Base-by-base conservation (phyloP, 1,140 invertebrate species). In the Linepithema humile region DNA sequence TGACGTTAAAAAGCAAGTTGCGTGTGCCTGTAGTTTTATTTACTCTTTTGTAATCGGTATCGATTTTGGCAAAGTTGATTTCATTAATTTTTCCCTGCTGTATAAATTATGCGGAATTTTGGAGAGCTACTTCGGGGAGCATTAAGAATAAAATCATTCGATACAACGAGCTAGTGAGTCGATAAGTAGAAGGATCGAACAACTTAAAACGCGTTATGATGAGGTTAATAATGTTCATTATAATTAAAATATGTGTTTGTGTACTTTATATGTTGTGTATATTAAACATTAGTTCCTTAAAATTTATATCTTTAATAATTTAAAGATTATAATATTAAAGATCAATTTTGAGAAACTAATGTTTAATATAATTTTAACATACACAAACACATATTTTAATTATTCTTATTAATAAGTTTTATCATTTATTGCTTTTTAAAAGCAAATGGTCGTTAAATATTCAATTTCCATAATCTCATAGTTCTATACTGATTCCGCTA, bases 401-500 rank as follows among this genome's bases (percentile, higher is more conserved):
- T n/a, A n/a, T n/a, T n/a, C n/a, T n/a, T n/a, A n/a, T n/a, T n/a
- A n/a, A n/a, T n/a, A n/a, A n/a, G n/a, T n/a, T n/a, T n/a, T n/a
- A n/a, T n/a, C n/a, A n/a, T n/a, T n/a, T n/a, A n/a, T n/a, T n/a
- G n/a, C n/a, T n/a, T n/a, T n/a, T n/a, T n/a, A n/a, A n/a, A n/a
- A n/a, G n/a, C n/a, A n/a, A 35, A 32, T 53, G 23, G 20, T 26
- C 69, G 45, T 85, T 88, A 73, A 88, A 91, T 82, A 82, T 85
- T 85, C 85, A 80, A 90, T 90, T 88, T 89, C 74, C 85, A 84
- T 89, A 83, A 83, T 74, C 83, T 85, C 59, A 48, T 29, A 29
- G 29, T 43, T 20, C 26, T 29, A 20, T 50, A 43, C 50, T 65
- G 50, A 59, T 82, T 45, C 15, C 40, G 29, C 1, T 26, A 5